phyloP scores from a whole-genome alignment of 1,140 invertebrate genomes.

The Drosophila trapezifrons region DNA sequence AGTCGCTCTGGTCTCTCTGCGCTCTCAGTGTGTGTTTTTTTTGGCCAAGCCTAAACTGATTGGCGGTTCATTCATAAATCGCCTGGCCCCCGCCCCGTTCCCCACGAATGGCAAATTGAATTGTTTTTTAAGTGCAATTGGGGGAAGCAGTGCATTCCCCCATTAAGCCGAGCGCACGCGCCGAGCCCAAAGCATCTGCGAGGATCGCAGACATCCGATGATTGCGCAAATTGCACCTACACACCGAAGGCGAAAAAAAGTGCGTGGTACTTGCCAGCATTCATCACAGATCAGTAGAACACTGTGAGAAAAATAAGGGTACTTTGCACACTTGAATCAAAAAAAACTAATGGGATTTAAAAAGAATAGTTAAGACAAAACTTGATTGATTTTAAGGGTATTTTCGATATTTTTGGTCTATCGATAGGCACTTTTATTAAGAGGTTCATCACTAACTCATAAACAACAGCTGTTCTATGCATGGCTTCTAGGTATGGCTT shows the following conservation, averaged over 20 bases:
- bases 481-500: too few species aligned
- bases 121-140: constrained; percentile 78
- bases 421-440: too few species aligned
- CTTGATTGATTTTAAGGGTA: too few species aligned
- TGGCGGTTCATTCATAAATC: constrained; percentile 77
- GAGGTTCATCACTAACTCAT: too few species aligned
- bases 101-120: constrained; percentile 69
- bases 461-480: too few species aligned
- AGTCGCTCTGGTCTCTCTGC: constrained; percentile 9
- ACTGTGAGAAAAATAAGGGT: background rate
- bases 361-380: too few species aligned
- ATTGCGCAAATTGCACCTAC: constrained; percentile 82
- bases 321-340: background rate
- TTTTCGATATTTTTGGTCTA: too few species aligned
- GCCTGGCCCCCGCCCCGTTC: constrained; percentile 8
- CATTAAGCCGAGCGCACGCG: constrained; percentile 73
- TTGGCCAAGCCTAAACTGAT: constrained; percentile 57
- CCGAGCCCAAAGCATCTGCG: constrained; percentile 46
- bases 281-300: constrained; percentile 72
- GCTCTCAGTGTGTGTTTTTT: constrained; percentile 3
- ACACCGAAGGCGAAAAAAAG: constrained; percentile 60
- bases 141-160: constrained; percentile 60
- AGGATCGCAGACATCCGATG: constrained; percentile 61
- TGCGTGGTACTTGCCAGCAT: constrained; percentile 78
- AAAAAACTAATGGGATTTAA: too few species aligned